A percentile compares a stretch with the other conserved stretches of the same genome.
These are phyloP conservation scores for Megaptera novaeangliae DNA, from an alignment of 2,113 vertebrate genomes.

Conservation along the genomic window DNA sequence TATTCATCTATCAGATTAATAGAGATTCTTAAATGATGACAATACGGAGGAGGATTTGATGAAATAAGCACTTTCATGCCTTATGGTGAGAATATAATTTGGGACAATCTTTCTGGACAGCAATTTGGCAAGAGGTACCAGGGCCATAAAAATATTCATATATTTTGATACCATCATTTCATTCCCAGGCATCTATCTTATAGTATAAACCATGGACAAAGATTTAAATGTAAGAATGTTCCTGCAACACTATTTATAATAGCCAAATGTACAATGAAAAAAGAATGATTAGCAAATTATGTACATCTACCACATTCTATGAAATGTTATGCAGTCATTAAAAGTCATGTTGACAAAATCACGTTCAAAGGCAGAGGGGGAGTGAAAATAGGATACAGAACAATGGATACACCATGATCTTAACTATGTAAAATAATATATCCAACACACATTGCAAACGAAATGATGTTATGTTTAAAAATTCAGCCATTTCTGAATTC, in stretches of 20 bases:
- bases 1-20: constrained; percentile 19
- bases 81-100: background rate
- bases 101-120: background rate
- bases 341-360: background rate
- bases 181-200: constrained; percentile 4
- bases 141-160: background rate
- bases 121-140: background rate
- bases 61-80: constrained; percentile 5
- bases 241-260: background rate
- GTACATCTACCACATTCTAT: background rate
- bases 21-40: background rate
- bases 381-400: background rate
- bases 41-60: background rate
- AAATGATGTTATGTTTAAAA: background rate
- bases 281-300: background rate
- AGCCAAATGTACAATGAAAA: background rate
- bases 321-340: background rate
- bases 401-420: background rate
- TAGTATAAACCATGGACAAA: background rate
- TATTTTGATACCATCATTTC: background rate
- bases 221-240: background rate
- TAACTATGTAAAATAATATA: background rate
- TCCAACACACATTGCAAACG: background rate
- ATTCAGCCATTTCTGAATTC: constrained; percentile 2
- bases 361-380: background rate